Evolutionary conservation across 2,888 invertebrate species (phyloP).

Genomic region (Cantharis nigra): DNA sequence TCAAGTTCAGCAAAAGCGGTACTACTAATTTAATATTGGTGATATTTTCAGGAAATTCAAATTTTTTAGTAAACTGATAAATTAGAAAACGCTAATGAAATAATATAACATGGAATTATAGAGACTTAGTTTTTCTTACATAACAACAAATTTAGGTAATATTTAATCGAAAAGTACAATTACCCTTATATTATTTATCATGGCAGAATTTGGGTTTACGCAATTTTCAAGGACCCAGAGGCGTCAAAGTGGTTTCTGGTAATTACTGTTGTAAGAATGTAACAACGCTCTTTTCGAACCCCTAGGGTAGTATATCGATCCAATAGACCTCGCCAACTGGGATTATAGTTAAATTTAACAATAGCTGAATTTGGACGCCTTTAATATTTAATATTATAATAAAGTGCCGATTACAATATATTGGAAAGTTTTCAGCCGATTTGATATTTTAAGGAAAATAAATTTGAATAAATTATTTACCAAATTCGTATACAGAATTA

Average conservation of each 20-base stretch:
- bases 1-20: not conserved
- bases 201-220: slow-evolving; percentile 9
- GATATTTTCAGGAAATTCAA: not conserved
- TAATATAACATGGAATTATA: not conserved
- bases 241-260: slow-evolving; percentile 42
- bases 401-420: not conserved
- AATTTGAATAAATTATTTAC: not conserved
- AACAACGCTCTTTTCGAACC: slow-evolving; percentile 36
- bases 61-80: not conserved
- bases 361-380: not conserved
- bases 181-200: not conserved
- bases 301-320: slow-evolving; percentile 38
- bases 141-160: not conserved
- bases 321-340: slow-evolving; percentile 12
- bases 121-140: not conserved
- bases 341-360: not conserved
- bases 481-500: slow-evolving; percentile 4
- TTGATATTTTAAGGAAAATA: not conserved
- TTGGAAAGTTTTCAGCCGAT: not conserved
- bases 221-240: slow-evolving; percentile 17
- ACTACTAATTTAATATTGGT: not conserved
- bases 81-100: not conserved
- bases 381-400: not conserved
- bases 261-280: slow-evolving; percentile 44
- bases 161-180: not conserved